Evolutionary conservation across 2,113 vertebrate genomes (phyloP), one percentile per base, ranked within the genome.

Genomic region (Bujurquina vittata): DNA sequence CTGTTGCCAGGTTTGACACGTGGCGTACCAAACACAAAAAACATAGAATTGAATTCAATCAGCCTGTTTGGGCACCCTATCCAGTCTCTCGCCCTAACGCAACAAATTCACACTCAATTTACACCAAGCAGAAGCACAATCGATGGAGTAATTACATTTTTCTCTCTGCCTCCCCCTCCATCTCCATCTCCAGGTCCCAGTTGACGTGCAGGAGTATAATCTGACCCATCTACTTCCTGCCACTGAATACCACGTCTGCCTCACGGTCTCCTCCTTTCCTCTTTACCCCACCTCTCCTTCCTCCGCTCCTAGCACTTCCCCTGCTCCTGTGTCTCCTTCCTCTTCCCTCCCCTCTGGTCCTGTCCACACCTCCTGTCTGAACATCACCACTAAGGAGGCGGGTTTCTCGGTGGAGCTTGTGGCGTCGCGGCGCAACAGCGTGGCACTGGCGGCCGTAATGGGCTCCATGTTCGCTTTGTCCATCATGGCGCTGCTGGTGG

Each of bases 121-220:
- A n/a, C 18, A 11, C 31, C 18, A 33, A 62, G 60, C 60, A n/a
- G 20, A 18, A 62, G 5, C 2, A 35, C 60, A n/a, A n/a, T 62
- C 20, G 33, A 37, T 37, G 33, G 60, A 2, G 23, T 69, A 22
- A 49, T 69, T 29, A 29, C 8, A 46, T 31, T n/a, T 52, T 40
- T 77, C 26, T 67, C 18, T 33, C 15, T 5, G 1, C 9, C 46
- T 20, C 31, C 59, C 1, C 35, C 7, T 2, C n/a, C 40, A 56
- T 79, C 59, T 72, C 26, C 81, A 56, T 79, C 59, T 72, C 26
- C 81, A 94, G 92, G 96, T 97, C 8, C 96, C 96, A 0, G 94
- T 95, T 1, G 96, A 96, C 1, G 94, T 96, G 59, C 95, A 95
- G 87, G 96, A 97, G 88, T 97, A 96, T 60, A 97, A 97, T 43